These are phyloP conservation scores for Orthochromis malagaraziensis DNA, from an alignment of 2,113 vertebrate genomes.

Conservation along the genomic window DNA sequence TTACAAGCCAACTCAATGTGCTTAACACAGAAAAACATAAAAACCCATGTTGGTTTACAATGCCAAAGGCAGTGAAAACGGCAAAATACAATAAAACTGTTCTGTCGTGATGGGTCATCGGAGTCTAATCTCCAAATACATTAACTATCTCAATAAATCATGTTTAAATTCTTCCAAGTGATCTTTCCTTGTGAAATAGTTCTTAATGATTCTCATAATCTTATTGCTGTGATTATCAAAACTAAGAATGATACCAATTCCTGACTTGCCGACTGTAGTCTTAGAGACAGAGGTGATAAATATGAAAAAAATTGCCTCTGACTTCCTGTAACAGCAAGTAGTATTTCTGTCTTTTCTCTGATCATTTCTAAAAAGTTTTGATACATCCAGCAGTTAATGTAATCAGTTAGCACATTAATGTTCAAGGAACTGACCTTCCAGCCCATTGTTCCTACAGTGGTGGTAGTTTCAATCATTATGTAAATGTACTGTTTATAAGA, in stretches of 20 bases:
- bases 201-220: not conserved
- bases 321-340: not conserved
- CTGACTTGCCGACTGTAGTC: not conserved
- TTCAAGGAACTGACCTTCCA: not conserved
- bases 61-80: fast-evolving
- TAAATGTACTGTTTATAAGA: fast-evolving
- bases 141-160: not conserved
- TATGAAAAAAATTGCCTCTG: not conserved
- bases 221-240: not conserved
- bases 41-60: not conserved
- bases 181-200: not conserved
- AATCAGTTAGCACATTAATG: not conserved
- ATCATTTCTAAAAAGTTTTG: not conserved
- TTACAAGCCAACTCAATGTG: not conserved
- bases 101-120: not conserved
- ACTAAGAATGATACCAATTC: not conserved
- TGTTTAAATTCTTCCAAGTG: not conserved
- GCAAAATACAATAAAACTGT: not conserved
- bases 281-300: not conserved
- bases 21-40: not conserved
- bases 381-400: not conserved
- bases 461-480: not conserved
- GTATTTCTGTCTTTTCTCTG: not conserved
- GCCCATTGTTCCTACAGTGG: fast-evolving
- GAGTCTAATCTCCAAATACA: not conserved